Evolutionary conservation across 2,797 vertebrate species (phyloP).

Genomic region (Parauchenoglanis punctatus): DNA sequence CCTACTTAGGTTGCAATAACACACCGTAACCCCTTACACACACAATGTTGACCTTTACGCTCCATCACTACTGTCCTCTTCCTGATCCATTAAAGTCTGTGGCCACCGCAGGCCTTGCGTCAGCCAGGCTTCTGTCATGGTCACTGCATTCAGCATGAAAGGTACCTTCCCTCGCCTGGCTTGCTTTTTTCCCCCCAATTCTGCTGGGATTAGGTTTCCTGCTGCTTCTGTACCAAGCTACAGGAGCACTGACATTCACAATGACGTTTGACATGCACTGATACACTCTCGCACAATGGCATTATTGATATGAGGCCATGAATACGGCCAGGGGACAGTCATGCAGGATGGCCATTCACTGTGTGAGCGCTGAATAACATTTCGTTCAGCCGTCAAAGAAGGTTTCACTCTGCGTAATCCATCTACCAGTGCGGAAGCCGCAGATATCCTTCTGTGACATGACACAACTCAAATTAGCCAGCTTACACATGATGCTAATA

Average conservation of each 20-base stretch:
- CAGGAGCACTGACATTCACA: slow-evolving; percentile 56
- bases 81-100: slow-evolving; percentile 58
- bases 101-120: slow-evolving; percentile 37
- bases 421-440: neutral
- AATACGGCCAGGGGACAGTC: slow-evolving; percentile 16
- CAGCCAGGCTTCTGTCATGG: slow-evolving; percentile 46
- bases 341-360: slow-evolving; percentile 33
- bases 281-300: slow-evolving; percentile 35
- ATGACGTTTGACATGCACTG: slow-evolving; percentile 51
- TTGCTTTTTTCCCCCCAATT: slow-evolving; percentile 41
- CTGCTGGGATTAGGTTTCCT: slow-evolving; percentile 49
- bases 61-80: slow-evolving; percentile 58
- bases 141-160: slow-evolving; percentile 55
- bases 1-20: neutral
- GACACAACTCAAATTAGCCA: slow-evolving; percentile 11
- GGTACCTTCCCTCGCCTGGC: slow-evolving; percentile 37
- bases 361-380: slow-evolving; percentile 33
- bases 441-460: neutral
- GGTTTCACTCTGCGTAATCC: slow-evolving; percentile 35
- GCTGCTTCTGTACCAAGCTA: slow-evolving; percentile 44
- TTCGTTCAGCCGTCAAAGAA: slow-evolving; percentile 31
- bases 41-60: slow-evolving; percentile 59
- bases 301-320: slow-evolving; percentile 44
- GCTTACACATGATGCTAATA: slow-evolving; percentile 54
- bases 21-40: neutral